These are phyloP conservation scores for Diarsia rubi DNA, from an alignment of 2,888 invertebrate species.

Conservation along the genomic window DNA sequence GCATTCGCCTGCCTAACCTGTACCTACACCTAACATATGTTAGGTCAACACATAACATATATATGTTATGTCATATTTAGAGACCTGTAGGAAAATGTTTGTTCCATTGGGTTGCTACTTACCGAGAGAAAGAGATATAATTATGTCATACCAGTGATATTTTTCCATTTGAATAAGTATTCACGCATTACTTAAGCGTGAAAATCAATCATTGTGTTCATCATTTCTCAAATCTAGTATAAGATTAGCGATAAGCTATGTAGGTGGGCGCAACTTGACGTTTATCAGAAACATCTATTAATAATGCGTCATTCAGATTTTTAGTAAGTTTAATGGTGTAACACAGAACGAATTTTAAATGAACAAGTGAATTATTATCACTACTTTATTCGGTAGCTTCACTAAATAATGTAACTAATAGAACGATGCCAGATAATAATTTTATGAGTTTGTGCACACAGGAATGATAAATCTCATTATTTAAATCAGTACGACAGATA, in stretches of 20 bases:
- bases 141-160: slow-evolving; percentile 9
- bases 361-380: slow-evolving; percentile 82
- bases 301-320: slow-evolving; percentile 80
- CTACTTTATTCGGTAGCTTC: slow-evolving; percentile 81
- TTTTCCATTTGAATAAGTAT: slow-evolving; percentile 42
- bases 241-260: slow-evolving; percentile 68
- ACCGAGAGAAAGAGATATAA: not conserved
- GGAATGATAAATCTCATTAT: slow-evolving; percentile 85
- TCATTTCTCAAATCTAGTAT: slow-evolving; percentile 63
- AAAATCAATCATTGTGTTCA: slow-evolving; percentile 62
- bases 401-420: slow-evolving; percentile 81
- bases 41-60: no score
- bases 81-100: not conserved
- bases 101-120: not conserved
- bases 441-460: slow-evolving; percentile 77
- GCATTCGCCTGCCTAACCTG: no score
- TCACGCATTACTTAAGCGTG: slow-evolving; percentile 43
- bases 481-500: slow-evolving; percentile 83
- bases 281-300: slow-evolving; percentile 80
- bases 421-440: slow-evolving; percentile 81
- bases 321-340: slow-evolving; percentile 77
- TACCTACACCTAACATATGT: no score
- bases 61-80: not conserved
- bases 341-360: slow-evolving; percentile 76
- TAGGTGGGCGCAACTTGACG: slow-evolving; percentile 76